Base-by-base conservation (phyloP, 2,113 vertebrate species). In the Equus przewalskii region DNA sequence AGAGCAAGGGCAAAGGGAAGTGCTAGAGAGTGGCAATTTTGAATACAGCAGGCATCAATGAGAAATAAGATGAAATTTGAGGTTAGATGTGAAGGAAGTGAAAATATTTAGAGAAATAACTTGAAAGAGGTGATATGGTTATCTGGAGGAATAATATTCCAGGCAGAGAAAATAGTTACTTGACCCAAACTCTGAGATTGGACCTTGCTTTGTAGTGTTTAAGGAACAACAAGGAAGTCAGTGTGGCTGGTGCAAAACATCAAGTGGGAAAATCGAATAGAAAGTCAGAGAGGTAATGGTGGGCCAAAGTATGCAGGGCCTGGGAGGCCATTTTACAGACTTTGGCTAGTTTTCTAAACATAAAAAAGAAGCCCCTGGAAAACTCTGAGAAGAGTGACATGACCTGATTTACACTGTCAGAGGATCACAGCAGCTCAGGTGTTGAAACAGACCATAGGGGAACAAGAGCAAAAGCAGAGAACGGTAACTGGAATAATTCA, bases 361-460 rank as follows among this genome's bases (percentile, higher is more conserved):
- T 41, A 78, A 36, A 9, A 33, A 72, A 58, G 5, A 76, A 72
- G 30, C 11, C 10, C 72, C 6, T 89, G 5, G 36, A 75, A 86
- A 49, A 91, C 65, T 81, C 18, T 41, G 36, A 30, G 58, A 81
- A 60, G 36, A 93, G 22, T 33, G 13, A 21, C 15, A 67, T 33
- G 21, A 69, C 24, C 69, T 83, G 46, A 87, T 28, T 54, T n/a
- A 62, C 24, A 88, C 30, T 82, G 67, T 75, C 76, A 89, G 80
- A 73, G 64, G 49, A 58, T 60, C 10, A 30, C 0, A 70, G 56
- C 30, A 72, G 79, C 24, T 79, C 70, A 41, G 14, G 11, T 22
- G 18, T 22, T 72, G 30, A 41, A 56, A 79, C 7, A 84, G 19
- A n/a, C 0, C 26, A 2, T 30, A 60, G 44, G 12, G 7, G 58